phyloP scores from a whole-genome alignment of 1,140 invertebrate species.

The Neocloeon triangulifer region DNA sequence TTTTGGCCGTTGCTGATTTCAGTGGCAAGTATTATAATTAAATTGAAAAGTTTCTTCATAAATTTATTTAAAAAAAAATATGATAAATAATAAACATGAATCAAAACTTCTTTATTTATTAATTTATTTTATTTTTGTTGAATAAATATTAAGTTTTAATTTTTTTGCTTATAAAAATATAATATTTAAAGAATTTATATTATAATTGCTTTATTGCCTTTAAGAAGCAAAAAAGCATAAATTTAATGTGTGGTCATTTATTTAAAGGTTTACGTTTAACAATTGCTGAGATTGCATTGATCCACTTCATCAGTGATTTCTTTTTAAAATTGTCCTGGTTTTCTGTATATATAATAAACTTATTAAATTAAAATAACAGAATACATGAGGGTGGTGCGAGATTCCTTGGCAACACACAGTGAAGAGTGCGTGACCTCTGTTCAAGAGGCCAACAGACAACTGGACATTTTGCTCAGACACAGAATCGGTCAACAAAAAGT shows the following conservation, averaged over 20 bases:
- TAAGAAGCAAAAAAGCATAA: no score
- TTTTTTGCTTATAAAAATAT: no score
- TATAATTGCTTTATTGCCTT: no score
- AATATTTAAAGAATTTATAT: no score
- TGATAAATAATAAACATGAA: constrained; percentile 8
- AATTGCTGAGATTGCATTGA: background rate
- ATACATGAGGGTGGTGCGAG: constrained; percentile 48
- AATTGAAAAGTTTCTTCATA: constrained; percentile 3
- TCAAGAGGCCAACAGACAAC: constrained; percentile 32
- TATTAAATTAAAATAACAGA: constrained; percentile 26
- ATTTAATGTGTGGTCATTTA: no score
- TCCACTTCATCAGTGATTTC: background rate
- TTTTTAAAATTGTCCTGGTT: background rate
- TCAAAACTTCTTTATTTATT: constrained; percentile 1
- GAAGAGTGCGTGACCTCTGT: constrained; percentile 37
- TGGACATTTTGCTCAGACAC: constrained; percentile 35
- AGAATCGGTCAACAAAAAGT: constrained; percentile 31
- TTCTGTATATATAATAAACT: constrained; percentile 1
- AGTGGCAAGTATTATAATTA: constrained; percentile 23
- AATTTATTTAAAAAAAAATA: constrained; percentile 6
- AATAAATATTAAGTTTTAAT: constrained; percentile 5
- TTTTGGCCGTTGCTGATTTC: constrained; percentile 67
- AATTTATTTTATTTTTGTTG: constrained; percentile 12
- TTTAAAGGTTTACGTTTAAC: background rate
- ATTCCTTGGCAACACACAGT: constrained; percentile 34